Evolutionary conservation across 2,113 vertebrate genomes (phyloP).

Genomic region (Lucifuga dentata): DNA sequence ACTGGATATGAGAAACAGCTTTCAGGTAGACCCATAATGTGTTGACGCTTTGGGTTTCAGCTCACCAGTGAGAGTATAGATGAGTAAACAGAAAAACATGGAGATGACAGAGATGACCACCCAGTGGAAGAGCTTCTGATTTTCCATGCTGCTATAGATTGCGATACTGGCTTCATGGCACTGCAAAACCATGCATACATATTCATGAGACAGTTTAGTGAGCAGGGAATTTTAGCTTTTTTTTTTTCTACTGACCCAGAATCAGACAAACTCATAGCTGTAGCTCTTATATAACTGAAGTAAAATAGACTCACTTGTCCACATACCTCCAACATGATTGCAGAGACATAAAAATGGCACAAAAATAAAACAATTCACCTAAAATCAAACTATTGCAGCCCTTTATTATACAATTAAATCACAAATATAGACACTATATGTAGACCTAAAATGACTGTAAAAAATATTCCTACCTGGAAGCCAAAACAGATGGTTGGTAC

Average conservation of each 20-base stretch:
- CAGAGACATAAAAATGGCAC: too few relatives aligned
- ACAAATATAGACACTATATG: too few relatives aligned
- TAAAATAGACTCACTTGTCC: too few relatives aligned
- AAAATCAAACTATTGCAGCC: too few relatives aligned
- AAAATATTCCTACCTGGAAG: constrained; percentile 87
- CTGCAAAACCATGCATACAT: constrained; percentile 76
- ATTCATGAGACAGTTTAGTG: not conserved
- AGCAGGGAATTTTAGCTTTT: too few relatives aligned
- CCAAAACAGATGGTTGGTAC: constrained; percentile 97
- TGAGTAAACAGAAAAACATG: constrained; percentile 91
- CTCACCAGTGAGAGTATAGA: constrained; percentile 87
- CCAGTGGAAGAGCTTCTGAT: constrained; percentile 90
- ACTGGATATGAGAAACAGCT: not conserved
- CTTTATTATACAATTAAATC: too few relatives aligned
- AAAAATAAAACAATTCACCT: too few relatives aligned
- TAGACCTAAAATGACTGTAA: too few relatives aligned
- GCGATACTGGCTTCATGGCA: constrained; percentile 94
- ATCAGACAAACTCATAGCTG: too few relatives aligned
- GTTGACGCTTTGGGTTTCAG: not conserved
- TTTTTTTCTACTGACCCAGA: too few relatives aligned
- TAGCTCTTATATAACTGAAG: too few relatives aligned
- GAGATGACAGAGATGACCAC: constrained; percentile 87
- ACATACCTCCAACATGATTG: too few relatives aligned
- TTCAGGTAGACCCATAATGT: not conserved
- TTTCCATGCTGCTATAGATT: constrained; percentile 94